Evolutionary conservation across 1,140 invertebrate species (phyloP).

Genomic region (Drosophila teissieri): DNA sequence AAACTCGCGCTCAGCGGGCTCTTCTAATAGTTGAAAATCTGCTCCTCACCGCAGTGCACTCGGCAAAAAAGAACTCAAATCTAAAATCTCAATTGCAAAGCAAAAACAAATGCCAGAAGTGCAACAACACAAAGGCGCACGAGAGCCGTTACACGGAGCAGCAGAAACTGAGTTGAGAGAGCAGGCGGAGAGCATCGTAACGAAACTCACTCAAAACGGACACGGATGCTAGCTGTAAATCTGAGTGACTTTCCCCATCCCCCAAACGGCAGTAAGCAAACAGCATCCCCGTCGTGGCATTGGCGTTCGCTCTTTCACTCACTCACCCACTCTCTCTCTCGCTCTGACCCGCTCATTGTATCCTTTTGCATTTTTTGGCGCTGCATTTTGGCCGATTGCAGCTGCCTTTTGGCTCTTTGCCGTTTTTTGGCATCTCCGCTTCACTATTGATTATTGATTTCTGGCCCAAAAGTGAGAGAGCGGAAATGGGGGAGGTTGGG

Average conservation of each 20-base stretch:
- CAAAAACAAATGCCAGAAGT: slow-evolving; percentile 76
- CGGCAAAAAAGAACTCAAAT: slow-evolving; percentile 41
- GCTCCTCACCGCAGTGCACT: slow-evolving; percentile 55
- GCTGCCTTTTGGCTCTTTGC: slow-evolving; percentile 50
- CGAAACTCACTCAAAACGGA: slow-evolving; percentile 43
- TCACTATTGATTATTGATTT: slow-evolving; percentile 81
- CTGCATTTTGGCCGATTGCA: slow-evolving; percentile 66
- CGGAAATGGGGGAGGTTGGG: no score
- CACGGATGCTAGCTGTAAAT: slow-evolving; percentile 48
- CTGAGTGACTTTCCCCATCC: slow-evolving; percentile 53
- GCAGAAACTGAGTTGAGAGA: slow-evolving; percentile 9
- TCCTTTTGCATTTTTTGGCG: slow-evolving; percentile 48
- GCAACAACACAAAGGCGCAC: slow-evolving; percentile 58
- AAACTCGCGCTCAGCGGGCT: slow-evolving; percentile 60
- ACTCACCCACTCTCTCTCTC: slow-evolving; percentile 14
- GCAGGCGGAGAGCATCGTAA: neutral
- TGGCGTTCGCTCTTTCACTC: slow-evolving; percentile 16
- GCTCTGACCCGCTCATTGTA: slow-evolving; percentile 4
- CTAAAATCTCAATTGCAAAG: slow-evolving; percentile 71
- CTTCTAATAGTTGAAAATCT: slow-evolving; percentile 76
- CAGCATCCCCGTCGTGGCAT: slow-evolving; percentile 31
- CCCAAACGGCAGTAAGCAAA: slow-evolving; percentile 19
- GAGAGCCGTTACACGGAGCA: slow-evolving; percentile 28
- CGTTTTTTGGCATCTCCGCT: slow-evolving; percentile 60
- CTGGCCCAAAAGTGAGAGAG: slow-evolving; percentile 19